Base-by-base conservation (phyloP, 1,140 invertebrate genomes). In the Drosophila serrata region DNA sequence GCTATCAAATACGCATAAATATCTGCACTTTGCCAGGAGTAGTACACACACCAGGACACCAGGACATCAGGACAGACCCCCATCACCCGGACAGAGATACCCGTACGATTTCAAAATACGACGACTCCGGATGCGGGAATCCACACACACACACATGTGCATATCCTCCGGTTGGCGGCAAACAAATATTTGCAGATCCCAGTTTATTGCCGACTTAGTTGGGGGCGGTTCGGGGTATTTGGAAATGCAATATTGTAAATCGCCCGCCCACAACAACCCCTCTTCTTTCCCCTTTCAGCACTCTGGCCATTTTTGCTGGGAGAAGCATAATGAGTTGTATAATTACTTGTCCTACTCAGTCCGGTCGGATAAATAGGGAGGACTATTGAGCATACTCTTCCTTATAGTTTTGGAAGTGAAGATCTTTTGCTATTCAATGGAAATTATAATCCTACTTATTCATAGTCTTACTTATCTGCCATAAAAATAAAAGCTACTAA, bases 1-100 rank as follows among this genome's bases (percentile, higher is more conserved):
- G 85, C 85, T 90, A 90, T 90, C 85, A 90, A 90, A 90, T 90
- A 90, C 86, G 78, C 86, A 90, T 90, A 90, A 90, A 90, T 90
- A 85, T 90, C 80, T 90, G 86, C 86, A 90, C 81, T 90, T 72
- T 77, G 75, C 76, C 72, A 69, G 76, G 65, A 86, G 69, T 79
- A 86, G 69, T 79, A 82, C 60, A 67, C 31, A 49, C 73, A 59
- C 33, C 56, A 1, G 27, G 22, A 60, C 19, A 35, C 51, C n/a
- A n/a, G n/a, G n/a, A n/a, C n/a, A n/a, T n/a, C n/a, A n/a, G n/a
- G n/a, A n/a, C n/a, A n/a, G n/a, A n/a, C 51, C 12, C 51, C 12
- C 11, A 15, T 2, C 24, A 12, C 8, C 46, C 46, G 5, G 42
- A 62, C 33, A 60, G 31, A 59, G 31, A 57, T 49, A 67, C 33